Conservation (phyloP, 2,113 vertebrate genomes). For the Arizona elegans region DNA sequence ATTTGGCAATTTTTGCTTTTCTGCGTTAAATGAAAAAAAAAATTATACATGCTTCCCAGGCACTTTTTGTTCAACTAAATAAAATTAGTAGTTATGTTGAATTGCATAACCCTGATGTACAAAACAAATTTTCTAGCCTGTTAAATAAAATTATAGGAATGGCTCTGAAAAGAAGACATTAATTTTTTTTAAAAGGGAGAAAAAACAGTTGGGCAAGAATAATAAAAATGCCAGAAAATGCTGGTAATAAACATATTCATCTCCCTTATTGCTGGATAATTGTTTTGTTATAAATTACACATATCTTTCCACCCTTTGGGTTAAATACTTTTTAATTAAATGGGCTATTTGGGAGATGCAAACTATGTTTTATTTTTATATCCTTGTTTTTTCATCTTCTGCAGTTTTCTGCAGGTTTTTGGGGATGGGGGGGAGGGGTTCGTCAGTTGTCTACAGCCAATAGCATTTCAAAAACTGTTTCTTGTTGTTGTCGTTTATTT, state of each 20-base stretch:
- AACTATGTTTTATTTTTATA: slow-evolving; percentile 23
- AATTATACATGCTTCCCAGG: neutral
- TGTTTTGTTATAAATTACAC: neutral
- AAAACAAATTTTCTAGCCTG: slow-evolving; percentile 24
- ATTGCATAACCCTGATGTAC: neutral
- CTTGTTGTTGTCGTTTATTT: neutral
- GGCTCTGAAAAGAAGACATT: slow-evolving; percentile 7
- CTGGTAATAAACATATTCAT: neutral
- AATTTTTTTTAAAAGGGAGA: neutral
- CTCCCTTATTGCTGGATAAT: neutral
- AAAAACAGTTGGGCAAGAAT: neutral
- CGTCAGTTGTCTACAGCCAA: neutral
- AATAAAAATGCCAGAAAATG: neutral
- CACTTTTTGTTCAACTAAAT: neutral
- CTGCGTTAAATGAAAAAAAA: neutral
- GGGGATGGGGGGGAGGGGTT: neutral
- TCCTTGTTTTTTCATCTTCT: neutral
- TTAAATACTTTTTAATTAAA: slow-evolving; percentile 40
- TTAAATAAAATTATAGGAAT: slow-evolving; percentile 11
- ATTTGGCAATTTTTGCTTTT: neutral
- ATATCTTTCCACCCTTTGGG: slow-evolving; percentile 23
- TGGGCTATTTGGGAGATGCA: neutral
- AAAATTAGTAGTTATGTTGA: neutral
- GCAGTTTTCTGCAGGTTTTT: neutral
- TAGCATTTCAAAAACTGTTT: neutral